A percentile compares a stretch with the other conserved stretches of the same genome.
Evolutionary conservation across 2,888 invertebrate genomes (phyloP).

Genomic region (Drosophila paracracens): DNA sequence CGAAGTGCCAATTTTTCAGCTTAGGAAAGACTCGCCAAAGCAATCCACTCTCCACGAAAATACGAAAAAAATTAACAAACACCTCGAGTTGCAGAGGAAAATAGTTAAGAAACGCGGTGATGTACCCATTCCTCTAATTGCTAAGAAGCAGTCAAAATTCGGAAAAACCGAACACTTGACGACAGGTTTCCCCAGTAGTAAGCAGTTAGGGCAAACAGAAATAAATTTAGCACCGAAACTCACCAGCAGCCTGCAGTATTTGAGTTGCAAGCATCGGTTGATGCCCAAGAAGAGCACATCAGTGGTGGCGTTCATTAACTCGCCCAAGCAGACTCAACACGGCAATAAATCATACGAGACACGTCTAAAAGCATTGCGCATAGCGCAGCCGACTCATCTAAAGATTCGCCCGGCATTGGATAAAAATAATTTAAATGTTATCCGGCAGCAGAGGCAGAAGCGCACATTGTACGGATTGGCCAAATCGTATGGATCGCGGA

Average conservation of each 20-base stretch:
- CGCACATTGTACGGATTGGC: not conserved
- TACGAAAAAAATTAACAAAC: not conserved
- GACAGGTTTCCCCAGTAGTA: not conserved
- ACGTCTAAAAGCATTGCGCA: not conserved
- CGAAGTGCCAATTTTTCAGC: not conserved
- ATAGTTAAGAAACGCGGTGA: not conserved
- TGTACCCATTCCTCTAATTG: not conserved
- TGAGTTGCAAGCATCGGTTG: not conserved
- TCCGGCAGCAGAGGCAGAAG: not conserved
- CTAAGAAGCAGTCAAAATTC: not conserved
- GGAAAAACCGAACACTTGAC: not conserved
- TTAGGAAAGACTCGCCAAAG: not conserved
- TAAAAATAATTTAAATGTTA: not conserved
- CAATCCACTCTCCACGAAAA: not conserved
- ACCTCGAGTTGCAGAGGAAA: not conserved
- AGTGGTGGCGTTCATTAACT: not conserved
- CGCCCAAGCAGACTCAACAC: not conserved
- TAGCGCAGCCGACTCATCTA: constrained; percentile 1
- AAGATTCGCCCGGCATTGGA: not conserved
- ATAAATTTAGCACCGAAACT: no score
- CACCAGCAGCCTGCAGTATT: not conserved
- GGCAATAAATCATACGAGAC: constrained; percentile 3
- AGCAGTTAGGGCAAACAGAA: not conserved
- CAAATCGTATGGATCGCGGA: not conserved
- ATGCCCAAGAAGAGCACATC: not conserved